Evolutionary conservation across 2,888 invertebrate genomes (phyloP).

Genomic region (Synergus japonicus): DNA sequence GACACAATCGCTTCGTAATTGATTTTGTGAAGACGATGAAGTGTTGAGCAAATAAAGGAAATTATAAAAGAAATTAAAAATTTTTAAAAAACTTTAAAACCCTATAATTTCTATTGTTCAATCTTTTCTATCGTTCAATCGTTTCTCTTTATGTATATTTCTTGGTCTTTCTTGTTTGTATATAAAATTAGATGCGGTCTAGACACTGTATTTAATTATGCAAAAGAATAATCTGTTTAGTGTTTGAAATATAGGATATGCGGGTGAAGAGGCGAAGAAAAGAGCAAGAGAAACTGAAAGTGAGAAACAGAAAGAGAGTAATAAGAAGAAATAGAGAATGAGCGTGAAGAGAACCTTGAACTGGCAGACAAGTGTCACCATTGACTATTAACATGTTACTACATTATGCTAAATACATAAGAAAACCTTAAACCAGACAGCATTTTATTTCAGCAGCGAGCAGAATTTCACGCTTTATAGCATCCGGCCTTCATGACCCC

Average conservation of each 20-base stretch:
- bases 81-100: too few species aligned
- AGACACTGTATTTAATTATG: background rate
- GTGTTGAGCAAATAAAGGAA: background rate
- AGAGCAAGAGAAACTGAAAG: background rate
- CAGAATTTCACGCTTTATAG: conserved; percentile 25
- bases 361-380: conserved; percentile 61
- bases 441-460: conserved; percentile 20
- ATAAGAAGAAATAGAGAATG: conserved; percentile 45
- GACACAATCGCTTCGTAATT: background rate
- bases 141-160: too few species aligned
- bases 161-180: too few species aligned
- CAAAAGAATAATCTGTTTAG: background rate
- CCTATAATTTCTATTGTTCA: background rate
- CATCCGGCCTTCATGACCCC: conserved; percentile 24
- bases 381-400: conserved; percentile 56
- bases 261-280: background rate
- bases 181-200: too few species aligned
- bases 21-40: background rate
- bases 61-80: background rate
- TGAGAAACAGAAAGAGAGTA: conserved; percentile 15
- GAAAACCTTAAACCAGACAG: conserved; percentile 18
- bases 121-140: too few species aligned
- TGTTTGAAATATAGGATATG: too few species aligned
- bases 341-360: conserved; percentile 60
- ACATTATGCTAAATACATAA: conserved; percentile 14